phyloP scores from a whole-genome alignment of 2,797 vertebrate species.

The Caiman crocodilus region DNA sequence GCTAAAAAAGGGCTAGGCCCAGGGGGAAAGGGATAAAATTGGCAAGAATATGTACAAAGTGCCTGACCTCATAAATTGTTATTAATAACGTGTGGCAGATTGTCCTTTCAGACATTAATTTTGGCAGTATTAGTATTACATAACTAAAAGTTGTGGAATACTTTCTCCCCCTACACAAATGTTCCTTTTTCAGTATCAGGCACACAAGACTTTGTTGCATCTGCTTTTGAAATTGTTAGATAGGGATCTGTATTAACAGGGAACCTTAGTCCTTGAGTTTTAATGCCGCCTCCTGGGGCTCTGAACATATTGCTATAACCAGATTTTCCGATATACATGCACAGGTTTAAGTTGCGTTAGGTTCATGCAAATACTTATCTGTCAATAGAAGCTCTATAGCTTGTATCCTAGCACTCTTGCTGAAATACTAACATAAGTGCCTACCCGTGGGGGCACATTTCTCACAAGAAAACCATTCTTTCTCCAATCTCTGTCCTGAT shows the following conservation, averaged over 20 bases:
- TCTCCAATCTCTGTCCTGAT: no score
- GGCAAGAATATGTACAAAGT: background rate
- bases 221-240: background rate
- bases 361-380: background rate
- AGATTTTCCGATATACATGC: background rate
- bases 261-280: background rate
- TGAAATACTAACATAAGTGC: background rate
- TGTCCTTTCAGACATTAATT: background rate
- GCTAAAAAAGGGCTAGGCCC: background rate
- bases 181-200: background rate
- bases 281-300: background rate
- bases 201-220: background rate
- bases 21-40: fast-evolving
- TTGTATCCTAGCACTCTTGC: background rate
- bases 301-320: background rate
- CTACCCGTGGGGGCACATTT: no score
- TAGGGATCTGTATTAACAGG: fast-evolving
- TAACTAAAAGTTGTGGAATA: background rate
- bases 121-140: background rate
- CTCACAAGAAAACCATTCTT: no score
- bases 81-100: background rate
- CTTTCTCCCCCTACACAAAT: background rate
- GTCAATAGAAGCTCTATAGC: background rate
- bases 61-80: background rate
- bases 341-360: background rate